Percentiles rank a stretch among this genome's conserved stretches.
Evolutionary conservation across 2,888 invertebrate genomes (phyloP).

Genomic region (Flexamia atlantica): DNA sequence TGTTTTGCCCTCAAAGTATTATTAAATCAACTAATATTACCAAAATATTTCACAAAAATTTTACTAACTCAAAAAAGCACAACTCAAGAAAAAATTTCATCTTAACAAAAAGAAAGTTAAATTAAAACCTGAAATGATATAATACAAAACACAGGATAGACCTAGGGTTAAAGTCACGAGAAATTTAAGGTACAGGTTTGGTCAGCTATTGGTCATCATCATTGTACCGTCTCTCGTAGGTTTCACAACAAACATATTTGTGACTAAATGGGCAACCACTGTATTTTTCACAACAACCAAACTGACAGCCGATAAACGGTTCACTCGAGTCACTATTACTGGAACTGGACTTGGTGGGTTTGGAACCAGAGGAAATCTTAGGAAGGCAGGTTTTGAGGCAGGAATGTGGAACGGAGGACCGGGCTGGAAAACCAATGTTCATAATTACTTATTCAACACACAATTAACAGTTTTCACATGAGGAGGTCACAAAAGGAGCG

Average conservation of each 20-base stretch:
- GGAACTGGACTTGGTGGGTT: neutral
- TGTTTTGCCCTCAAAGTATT: no score
- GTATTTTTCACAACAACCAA: conserved; percentile 9
- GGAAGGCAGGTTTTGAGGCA: conserved; percentile 18
- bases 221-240: neutral
- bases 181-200: no score
- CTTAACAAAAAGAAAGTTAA: no score
- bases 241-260: neutral
- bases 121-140: no score
- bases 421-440: neutral
- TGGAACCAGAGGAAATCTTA: neutral
- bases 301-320: neutral
- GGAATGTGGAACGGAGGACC: neutral
- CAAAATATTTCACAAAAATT: no score
- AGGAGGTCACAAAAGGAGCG: no score
- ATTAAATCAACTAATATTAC: no score
- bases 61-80: no score
- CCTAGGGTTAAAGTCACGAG: no score
- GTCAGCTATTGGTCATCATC: neutral
- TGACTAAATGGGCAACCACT: neutral
- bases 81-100: no score
- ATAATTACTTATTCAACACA: neutral
- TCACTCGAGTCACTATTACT: neutral
- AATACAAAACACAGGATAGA: no score
- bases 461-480: no score